Evolutionary conservation across 35 echinoderm and acorn worm genomes (phyloP), one percentile per base, ranked within the genome.

Genomic region (Chiridota heheva): DNA sequence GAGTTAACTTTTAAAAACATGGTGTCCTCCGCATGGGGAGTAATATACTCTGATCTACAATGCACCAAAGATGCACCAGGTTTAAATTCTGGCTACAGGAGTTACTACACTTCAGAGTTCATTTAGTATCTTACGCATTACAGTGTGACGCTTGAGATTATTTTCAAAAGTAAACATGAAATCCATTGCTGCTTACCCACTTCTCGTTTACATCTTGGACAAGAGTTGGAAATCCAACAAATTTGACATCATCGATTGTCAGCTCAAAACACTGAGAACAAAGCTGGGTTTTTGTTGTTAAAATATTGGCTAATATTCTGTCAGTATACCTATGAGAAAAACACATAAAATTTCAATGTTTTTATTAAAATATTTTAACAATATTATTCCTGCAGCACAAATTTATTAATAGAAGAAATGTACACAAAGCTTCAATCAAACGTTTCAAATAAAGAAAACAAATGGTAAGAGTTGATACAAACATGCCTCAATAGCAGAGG

Each of bases 171-270:
- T n/a, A n/a, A n/a, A n/a, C n/a, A n/a, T n/a, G n/a, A n/a, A n/a
- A n/a, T n/a, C n/a, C n/a, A n/a, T n/a, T n/a, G n/a, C n/a, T n/a
- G n/a, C 86, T 69, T 76, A 96, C 92, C 81, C 73, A 86, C 90
- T 70, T 96, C 65, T 82, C 77, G 70, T 89, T 89, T 55, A 85
- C 92, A 82, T 86, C 92, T 18, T 86, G 86, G 13, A 96, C 87
- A 25, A 90, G 42, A 30, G 87, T 86, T 40, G 95, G 95, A 73
- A 91, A 89, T 15, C 95, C 95, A 29, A 98, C 95, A 89, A 98
- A 98, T 72, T 91, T 98, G 7, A 91, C 89, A 86, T 98, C 89
- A 77, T 98, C 95, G 1, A 98, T 73, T 7, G 88, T 98, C 67
- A 98, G 84, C 46, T 91, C 95, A 98, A 98, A 98, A n/a, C 78